A percentile compares a stretch with the other conserved stretches of the same genome.
Conservation (phyloP, 1,140 invertebrate genomes). For the Antheraea pernyi region DNA sequence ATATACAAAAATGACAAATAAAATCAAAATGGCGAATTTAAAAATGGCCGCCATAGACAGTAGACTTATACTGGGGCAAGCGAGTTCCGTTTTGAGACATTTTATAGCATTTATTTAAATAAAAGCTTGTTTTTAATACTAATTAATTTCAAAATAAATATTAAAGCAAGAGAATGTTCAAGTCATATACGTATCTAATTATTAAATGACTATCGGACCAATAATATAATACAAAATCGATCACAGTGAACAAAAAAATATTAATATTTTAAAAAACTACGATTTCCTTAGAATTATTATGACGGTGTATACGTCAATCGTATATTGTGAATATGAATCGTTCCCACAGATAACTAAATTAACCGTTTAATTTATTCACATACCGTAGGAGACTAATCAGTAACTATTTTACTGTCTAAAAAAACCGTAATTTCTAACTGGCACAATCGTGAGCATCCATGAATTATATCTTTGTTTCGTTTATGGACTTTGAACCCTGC, state of each 20-base stretch:
- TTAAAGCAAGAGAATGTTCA: constrained; percentile 1
- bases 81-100: no score
- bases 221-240: constrained; percentile 38
- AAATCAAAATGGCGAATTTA: no score
- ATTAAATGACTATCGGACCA: neutral
- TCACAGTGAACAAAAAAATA: constrained; percentile 59
- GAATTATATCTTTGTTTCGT: constrained; percentile 51
- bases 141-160: neutral
- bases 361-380: constrained; percentile 26
- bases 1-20: no score
- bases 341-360: constrained; percentile 14
- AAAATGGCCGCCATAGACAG: no score
- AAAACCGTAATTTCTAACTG: constrained; percentile 58
- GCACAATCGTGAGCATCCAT: constrained; percentile 72
- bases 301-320: constrained; percentile 8
- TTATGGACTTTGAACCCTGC: constrained; percentile 68
- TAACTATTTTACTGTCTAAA: constrained; percentile 54
- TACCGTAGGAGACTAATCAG: constrained; percentile 39
- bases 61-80: no score
- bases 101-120: no score
- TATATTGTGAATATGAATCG: neutral
- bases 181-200: neutral
- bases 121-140: no score
- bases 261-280: constrained; percentile 39
- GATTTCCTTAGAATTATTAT: constrained; percentile 42